phyloP scores from a whole-genome alignment of 2,888 invertebrate species.

The Tinea semifulvella region DNA sequence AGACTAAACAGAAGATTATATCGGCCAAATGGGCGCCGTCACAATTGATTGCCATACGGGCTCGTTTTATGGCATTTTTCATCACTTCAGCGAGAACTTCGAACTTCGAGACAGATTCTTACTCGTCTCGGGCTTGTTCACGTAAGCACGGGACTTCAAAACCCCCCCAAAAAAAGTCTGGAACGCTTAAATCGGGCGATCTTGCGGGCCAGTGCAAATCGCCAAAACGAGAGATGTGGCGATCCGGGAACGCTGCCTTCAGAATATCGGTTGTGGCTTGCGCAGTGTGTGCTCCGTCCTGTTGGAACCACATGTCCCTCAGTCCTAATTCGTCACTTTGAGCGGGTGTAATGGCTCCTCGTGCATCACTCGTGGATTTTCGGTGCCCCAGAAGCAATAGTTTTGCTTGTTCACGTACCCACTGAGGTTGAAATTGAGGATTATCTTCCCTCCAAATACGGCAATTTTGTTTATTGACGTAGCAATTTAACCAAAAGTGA shows the following conservation, averaged over 20 bases:
- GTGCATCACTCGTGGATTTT: conserved; percentile 20
- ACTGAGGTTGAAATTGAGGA: conserved; percentile 12
- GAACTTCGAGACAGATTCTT: conserved; percentile 9
- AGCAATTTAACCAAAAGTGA: no score
- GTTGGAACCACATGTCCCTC: conserved; percentile 14
- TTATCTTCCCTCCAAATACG: no score
- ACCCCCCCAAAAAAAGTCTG: no score
- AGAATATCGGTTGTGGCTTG: conserved; percentile 18
- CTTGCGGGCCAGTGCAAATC: no score
- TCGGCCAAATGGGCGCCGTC: no score
- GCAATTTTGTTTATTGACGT: no score
- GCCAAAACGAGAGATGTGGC: no score
- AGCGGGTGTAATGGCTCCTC: conserved; percentile 19
- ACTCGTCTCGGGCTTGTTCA: conserved; percentile 12
- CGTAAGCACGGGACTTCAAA: no score
- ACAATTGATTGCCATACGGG: no score
- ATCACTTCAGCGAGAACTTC: conserved; percentile 11
- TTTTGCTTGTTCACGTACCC: conserved; percentile 16
- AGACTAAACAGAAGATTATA: no score
- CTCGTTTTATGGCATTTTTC: conserved; percentile 14
- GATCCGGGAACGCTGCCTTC: conserved; percentile 13
- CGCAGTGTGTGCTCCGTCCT: conserved; percentile 18
- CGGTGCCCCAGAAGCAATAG: conserved; percentile 19
- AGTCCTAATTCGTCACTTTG: conserved; percentile 18
- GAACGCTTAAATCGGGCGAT: no score